A percentile compares a stretch with the other conserved stretches of the same genome.
phyloP scores from a whole-genome alignment of 1,140 invertebrate genomes.

The Mesaphorura yosii region DNA sequence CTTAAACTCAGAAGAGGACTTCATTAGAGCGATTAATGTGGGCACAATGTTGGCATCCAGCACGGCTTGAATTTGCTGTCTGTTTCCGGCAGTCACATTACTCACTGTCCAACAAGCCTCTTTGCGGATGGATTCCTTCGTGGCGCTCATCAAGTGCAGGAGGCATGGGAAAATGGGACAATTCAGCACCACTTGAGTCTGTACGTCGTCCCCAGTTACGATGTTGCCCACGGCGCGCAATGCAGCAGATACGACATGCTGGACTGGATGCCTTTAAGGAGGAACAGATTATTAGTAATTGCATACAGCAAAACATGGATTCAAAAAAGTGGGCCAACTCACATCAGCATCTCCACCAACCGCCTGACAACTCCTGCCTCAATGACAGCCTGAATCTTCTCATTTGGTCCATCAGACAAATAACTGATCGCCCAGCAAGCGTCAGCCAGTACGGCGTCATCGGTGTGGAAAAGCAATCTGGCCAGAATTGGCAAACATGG shows the following conservation, averaged over 20 bases:
- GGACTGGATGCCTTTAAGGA: slow-evolving; percentile 62
- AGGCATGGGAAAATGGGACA: slow-evolving; percentile 79
- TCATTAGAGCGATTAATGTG: slow-evolving; percentile 76
- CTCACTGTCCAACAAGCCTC: slow-evolving; percentile 98
- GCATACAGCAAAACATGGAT: slow-evolving; percentile 20
- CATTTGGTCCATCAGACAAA: slow-evolving; percentile 90
- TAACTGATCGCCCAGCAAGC: slow-evolving; percentile 93
- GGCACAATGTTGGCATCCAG: slow-evolving; percentile 94
- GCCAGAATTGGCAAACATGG: slow-evolving; percentile 75
- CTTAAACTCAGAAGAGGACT: slow-evolving; percentile 88
- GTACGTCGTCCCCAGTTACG: slow-evolving; percentile 92
- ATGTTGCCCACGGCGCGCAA: slow-evolving; percentile 93
- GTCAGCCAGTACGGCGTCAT: slow-evolving; percentile 85
- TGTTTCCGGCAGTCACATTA: slow-evolving; percentile 94
- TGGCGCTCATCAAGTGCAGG: slow-evolving; percentile 61
- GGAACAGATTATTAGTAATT: slow-evolving; percentile 13
- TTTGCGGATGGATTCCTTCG: slow-evolving; percentile 79
- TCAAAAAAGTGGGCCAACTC: slow-evolving; percentile 36
- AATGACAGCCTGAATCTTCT: slow-evolving; percentile 95
- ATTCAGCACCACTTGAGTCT: slow-evolving; percentile 89
- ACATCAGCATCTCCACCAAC: slow-evolving; percentile 87
- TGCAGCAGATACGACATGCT: slow-evolving; percentile 88
- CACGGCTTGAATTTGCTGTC: slow-evolving; percentile 84
- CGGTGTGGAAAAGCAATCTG: slow-evolving; percentile 72
- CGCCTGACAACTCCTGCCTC: slow-evolving; percentile 88